Conservation (phyloP, 2,797 vertebrate genomes). For the Nannoperca obscura region DNA sequence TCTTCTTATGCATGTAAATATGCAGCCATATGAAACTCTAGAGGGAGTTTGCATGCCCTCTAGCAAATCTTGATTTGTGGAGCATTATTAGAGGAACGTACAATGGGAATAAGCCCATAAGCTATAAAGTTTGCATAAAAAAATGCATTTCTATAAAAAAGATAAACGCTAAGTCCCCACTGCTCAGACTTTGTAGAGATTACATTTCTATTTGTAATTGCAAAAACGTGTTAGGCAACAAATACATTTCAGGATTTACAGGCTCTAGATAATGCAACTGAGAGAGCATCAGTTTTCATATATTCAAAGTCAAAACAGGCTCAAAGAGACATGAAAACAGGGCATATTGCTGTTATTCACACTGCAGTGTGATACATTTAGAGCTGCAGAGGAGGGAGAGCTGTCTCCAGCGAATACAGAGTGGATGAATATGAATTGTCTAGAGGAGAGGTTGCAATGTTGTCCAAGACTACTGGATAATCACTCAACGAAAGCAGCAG, state of each 20-base stretch:
- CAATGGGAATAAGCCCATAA: not conserved
- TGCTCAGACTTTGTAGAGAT: not conserved
- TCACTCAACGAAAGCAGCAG: not conserved
- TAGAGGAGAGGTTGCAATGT: constrained; percentile 1
- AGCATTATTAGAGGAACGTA: too few relatives aligned
- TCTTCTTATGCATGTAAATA: constrained; percentile 7
- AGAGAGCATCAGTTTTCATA: not conserved
- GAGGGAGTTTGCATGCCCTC: too few relatives aligned
- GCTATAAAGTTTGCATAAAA: not conserved
- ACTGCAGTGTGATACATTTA: not conserved
- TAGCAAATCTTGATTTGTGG: too few relatives aligned
- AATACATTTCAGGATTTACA: not conserved
- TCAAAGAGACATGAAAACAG: constrained; percentile 9
- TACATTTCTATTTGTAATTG: not conserved
- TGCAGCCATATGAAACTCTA: not conserved
- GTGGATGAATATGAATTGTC: not conserved
- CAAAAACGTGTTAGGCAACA: not conserved
- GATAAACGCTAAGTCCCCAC: not conserved
- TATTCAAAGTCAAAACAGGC: not conserved
- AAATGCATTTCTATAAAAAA: not conserved
- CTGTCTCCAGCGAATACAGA: constrained; percentile 6
- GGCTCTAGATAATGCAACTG: not conserved
- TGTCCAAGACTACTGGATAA: not conserved
- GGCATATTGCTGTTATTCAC: not conserved
- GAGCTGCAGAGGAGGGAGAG: not conserved